Base-by-base conservation (phyloP, 1,140 invertebrate genomes). In the Onthophagus taurus region DNA sequence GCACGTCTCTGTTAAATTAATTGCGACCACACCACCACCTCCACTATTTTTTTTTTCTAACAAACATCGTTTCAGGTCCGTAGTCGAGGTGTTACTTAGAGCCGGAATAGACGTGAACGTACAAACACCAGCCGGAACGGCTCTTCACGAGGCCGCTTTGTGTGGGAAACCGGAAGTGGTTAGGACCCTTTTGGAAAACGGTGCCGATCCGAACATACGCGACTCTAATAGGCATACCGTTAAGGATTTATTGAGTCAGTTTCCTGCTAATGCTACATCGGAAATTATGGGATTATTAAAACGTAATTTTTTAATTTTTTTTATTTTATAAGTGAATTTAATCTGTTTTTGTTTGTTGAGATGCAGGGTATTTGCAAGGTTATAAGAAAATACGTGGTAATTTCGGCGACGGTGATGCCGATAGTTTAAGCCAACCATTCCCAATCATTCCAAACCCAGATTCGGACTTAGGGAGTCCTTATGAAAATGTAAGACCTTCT, bases 141-240 rank as follows among this genome's bases (percentile, higher is more conserved):
- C 93, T 0, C 73, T 98, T 45, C 94, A 97, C 69, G 91, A 97
- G 59, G 93, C 93, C 2, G 91, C 90, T 0, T 74, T 94, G 4
- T 95, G 85, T 67, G 92, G 92, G 36, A 96, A 97, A 70, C 77
- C 87, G 49, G 86, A 90, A 49, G 89, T 95, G 18, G 91, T 92
- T 3, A 72, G 82, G 38, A 75, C 87, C 0, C 69, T 97, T 11
- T 63, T 97, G 4, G 79, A 88, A 30, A 72, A 78, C 41, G 89
- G 89, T 4, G 85, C 89, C 16, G 85, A 94, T 65, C 69, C 90
- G 9, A 75, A 78, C 43, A 80, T 87, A 30, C 71, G 80, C 8
- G 86, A 96, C 60, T 74, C 74, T 11, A 74, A 80, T 43, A 80
- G 83, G 45, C 81, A 84, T 62, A 95, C 90, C 7, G 91, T 92